phyloP scores from a whole-genome alignment of 2,797 vertebrate species.

The Graptemys geographica region DNA sequence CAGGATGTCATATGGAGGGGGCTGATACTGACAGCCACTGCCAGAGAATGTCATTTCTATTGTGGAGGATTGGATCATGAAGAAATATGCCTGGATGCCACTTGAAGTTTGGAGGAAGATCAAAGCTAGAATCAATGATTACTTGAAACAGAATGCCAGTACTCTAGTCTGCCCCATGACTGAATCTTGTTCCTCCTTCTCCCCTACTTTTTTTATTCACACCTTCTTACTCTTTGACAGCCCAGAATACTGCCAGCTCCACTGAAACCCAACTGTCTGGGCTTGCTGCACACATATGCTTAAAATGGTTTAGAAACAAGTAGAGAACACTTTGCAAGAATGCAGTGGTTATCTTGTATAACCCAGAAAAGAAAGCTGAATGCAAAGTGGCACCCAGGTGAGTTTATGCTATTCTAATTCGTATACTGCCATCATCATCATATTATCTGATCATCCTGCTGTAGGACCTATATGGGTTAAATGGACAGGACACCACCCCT shows the following conservation, averaged over 20 bases:
- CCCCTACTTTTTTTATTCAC: background rate
- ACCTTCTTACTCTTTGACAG: background rate
- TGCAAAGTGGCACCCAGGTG: background rate
- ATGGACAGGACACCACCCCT: background rate
- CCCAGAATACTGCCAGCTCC: background rate
- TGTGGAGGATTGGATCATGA: background rate
- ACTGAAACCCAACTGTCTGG: background rate
- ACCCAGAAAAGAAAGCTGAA: background rate
- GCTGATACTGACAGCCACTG: background rate
- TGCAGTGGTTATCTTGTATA: background rate
- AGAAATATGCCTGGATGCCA: background rate
- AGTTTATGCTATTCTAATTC: background rate
- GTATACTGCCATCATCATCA: background rate
- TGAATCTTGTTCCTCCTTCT: background rate
- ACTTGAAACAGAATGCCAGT: background rate
- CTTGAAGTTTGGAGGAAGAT: background rate
- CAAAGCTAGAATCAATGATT: background rate
- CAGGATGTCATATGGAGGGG: background rate
- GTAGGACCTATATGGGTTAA: rapidly evolving
- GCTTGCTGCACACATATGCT: background rate
- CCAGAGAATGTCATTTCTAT: background rate
- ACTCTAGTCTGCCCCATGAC: background rate
- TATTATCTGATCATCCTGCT: background rate
- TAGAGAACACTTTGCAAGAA: background rate
- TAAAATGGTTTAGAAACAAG: background rate